phyloP scores from a whole-genome alignment of 2,888 invertebrate species.

The Exephanes ischioxanthus region DNA sequence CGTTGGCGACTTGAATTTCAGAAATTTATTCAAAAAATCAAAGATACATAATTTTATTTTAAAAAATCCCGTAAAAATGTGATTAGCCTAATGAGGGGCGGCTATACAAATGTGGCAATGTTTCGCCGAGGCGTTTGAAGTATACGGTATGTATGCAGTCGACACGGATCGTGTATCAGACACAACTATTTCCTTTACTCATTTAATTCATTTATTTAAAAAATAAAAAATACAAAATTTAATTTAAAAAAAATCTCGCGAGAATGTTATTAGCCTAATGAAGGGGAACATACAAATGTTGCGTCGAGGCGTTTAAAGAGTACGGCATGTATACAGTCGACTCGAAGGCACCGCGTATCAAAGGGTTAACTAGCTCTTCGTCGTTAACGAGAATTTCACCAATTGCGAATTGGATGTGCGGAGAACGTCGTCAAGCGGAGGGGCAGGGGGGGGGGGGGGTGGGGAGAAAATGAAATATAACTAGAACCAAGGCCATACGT shows the following conservation, averaged over 20 bases:
- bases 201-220: too few relatives aligned
- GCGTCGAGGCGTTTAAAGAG: background rate
- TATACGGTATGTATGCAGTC: background rate
- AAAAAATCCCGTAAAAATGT: background rate
- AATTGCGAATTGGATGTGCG: conserved; percentile 1
- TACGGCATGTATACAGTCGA: background rate
- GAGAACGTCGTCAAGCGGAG: background rate
- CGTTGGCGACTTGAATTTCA: too few relatives aligned
- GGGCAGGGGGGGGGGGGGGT: too few relatives aligned
- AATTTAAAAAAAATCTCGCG: background rate
- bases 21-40: too few relatives aligned
- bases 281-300: background rate
- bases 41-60: background rate
- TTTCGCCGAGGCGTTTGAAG: background rate
- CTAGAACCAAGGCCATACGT: conserved; percentile 3
- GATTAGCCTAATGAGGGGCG: too few relatives aligned
- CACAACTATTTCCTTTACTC: too few relatives aligned
- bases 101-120: background rate
- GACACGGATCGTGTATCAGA: background rate
- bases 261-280: too few relatives aligned
- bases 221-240: too few relatives aligned
- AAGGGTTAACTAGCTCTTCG: background rate
- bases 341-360: background rate
- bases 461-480: background rate
- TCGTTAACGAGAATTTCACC: background rate